Percentiles rank a stretch among this genome's conserved stretches.
Evolutionary conservation across 2,113 vertebrate genomes (phyloP).

Genomic region (Gobio gobio): DNA sequence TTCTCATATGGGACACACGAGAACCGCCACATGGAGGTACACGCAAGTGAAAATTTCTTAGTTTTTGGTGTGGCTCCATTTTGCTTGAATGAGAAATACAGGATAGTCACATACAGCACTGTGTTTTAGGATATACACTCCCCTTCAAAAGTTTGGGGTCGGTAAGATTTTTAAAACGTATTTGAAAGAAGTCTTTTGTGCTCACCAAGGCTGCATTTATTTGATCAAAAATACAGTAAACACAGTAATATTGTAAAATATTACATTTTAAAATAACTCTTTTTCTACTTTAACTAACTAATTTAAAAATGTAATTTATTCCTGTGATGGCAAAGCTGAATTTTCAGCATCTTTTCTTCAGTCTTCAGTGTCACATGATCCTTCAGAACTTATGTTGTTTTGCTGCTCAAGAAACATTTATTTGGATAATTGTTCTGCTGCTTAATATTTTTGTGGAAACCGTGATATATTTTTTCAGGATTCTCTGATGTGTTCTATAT

Average conservation of each 20-base stretch:
- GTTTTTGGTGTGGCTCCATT: neutral
- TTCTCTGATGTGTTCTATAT: neutral
- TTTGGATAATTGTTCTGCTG: neutral
- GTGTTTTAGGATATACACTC: no score
- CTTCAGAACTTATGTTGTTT: neutral
- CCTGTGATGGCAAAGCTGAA: no score
- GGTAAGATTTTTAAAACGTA: no score
- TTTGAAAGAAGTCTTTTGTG: no score
- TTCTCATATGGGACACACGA: constrained; percentile 98
- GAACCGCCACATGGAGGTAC: constrained; percentile 95
- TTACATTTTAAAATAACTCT: no score
- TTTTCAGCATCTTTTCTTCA: no score
- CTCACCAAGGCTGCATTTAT: no score
- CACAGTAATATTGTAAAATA: no score
- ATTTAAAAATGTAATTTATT: no score
- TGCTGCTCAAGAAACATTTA: neutral
- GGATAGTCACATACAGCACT: neutral
- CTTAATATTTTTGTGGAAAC: neutral
- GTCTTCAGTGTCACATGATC: neutral
- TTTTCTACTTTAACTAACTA: no score
- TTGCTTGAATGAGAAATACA: neutral
- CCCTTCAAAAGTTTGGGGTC: no score
- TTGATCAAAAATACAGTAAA: no score
- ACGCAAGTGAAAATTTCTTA: neutral
- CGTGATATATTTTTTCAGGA: neutral